Base-by-base conservation (phyloP, 1,140 invertebrate species). In the Glossosoma conforme region DNA sequence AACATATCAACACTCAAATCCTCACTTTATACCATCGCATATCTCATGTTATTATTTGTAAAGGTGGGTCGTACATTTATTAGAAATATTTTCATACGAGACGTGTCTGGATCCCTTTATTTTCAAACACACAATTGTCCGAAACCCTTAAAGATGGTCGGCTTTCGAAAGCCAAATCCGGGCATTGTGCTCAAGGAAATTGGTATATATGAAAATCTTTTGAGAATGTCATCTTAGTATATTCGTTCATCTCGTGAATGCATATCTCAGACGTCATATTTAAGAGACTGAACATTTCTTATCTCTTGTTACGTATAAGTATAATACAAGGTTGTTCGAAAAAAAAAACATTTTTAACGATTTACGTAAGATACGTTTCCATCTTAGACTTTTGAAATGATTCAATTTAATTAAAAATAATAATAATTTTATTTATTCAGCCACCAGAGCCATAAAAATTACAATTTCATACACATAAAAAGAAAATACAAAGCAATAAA, bases 201-300 rank as follows among this genome's bases (percentile, higher is more conserved):
- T 42, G 20, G 35, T 47, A 22, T 38, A 30, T 46, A 46, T 28
- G 21, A 13, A 28, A 30, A 10, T 42, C 37, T 20, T 47, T 54
- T 40, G n/a, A 38, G 36, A 51, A 32, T 45, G 46, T 55, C 53
- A 48, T 50, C 53, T 55, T 50, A 41, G 32, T n/a, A n/a, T n/a
- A n/a, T n/a, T n/a, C n/a, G n/a, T 14, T 13, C 22, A 45, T 46
- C 37, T 46, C 46, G 17, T 49, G 44, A 13, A 35, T 19, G 20
- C 32, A 44, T 38, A 50, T 55, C 47, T 55, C 43, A 45, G 30
- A 40, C 45, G 53, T 50, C 53, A 50, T 22, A 49, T 55, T 42
- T 40, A 46, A 42, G 25, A 55, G 43, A 44, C 52, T 46, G 33
- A 54, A 54, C 49, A 54, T 54, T 48, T 54, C 25, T 48, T 40